Evolutionary conservation across 2,113 vertebrate genomes (phyloP).

Genomic region (Lipophrys pholis): DNA sequence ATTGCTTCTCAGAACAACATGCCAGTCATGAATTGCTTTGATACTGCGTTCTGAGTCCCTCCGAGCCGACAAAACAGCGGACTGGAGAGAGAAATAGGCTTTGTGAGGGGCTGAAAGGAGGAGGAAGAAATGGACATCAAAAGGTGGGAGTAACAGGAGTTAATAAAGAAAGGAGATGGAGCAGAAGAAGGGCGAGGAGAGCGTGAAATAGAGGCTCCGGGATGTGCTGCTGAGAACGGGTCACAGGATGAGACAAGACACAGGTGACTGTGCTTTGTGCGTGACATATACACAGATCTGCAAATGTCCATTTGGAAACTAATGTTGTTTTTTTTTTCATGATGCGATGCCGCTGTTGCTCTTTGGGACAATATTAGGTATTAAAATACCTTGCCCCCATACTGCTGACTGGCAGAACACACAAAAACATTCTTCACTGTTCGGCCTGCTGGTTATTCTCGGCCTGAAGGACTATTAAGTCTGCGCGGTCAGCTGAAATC

Average conservation of each 20-base stretch:
- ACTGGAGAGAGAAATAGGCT: slow-evolving; percentile 29
- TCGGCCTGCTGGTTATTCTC: too few species aligned
- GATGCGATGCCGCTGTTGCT: neutral
- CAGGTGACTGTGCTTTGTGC: slow-evolving; percentile 24
- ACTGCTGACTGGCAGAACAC: neutral
- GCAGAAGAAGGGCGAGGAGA: slow-evolving; percentile 26
- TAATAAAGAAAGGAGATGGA: slow-evolving; percentile 50
- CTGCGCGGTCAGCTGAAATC: neutral
- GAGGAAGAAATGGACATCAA: slow-evolving; percentile 34
- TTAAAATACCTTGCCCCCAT: neutral
- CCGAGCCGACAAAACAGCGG: slow-evolving; percentile 41
- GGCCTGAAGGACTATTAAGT: too few species aligned
- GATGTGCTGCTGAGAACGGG: slow-evolving; percentile 11
- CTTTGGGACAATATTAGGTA: neutral
- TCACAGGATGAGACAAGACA: slow-evolving; percentile 4
- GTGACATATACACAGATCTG: slow-evolving; percentile 13
- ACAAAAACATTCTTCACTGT: neutral
- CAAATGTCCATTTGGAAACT: slow-evolving; percentile 7
- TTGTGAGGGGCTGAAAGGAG: slow-evolving; percentile 19
- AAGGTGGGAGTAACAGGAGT: slow-evolving; percentile 31
- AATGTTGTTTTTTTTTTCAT: neutral
- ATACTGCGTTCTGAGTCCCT: slow-evolving; percentile 60
- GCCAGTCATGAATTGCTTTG: slow-evolving; percentile 67
- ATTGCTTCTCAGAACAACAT: slow-evolving; percentile 50
- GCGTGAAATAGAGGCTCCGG: slow-evolving; percentile 33